Conservation (phyloP, 2,888 invertebrate species). For the Noctua fimbriata region DNA sequence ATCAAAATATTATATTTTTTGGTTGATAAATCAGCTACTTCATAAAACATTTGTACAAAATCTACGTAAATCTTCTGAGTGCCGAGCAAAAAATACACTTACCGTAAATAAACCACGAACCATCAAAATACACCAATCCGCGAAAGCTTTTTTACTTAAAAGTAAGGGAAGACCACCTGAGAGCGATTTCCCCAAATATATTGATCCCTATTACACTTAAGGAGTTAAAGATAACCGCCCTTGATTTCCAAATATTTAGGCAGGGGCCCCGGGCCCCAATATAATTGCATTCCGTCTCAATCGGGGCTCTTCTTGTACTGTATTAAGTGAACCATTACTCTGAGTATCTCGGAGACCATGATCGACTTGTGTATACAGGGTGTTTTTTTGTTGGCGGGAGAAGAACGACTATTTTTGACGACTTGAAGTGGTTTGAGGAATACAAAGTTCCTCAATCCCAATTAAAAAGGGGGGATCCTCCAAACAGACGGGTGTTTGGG, state of each 20-base stretch:
- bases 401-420: neutral
- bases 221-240: conserved; percentile 68
- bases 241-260: conserved; percentile 74
- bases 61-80: neutral
- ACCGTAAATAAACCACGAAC: conserved; percentile 17
- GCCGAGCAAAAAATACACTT: neutral
- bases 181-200: conserved; percentile 54
- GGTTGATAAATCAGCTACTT: neutral
- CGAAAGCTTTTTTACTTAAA: conserved; percentile 35
- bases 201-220: conserved; percentile 60
- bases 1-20: neutral
- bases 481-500: neutral
- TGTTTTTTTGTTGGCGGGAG: neutral
- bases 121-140: conserved; percentile 9
- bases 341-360: conserved; percentile 51
- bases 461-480: too few species aligned
- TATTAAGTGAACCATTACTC: conserved; percentile 68
- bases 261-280: conserved; percentile 54
- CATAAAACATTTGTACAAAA: conserved; percentile 2
- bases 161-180: conserved; percentile 35
- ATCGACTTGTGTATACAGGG: conserved; percentile 34
- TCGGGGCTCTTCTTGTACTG: conserved; percentile 63
- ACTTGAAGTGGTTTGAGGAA: neutral
- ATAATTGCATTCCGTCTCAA: conserved; percentile 76
- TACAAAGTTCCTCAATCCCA: neutral